These are phyloP conservation scores for Myripristis murdjan DNA, from an alignment of 2,797 vertebrate genomes.

Conservation along the genomic window DNA sequence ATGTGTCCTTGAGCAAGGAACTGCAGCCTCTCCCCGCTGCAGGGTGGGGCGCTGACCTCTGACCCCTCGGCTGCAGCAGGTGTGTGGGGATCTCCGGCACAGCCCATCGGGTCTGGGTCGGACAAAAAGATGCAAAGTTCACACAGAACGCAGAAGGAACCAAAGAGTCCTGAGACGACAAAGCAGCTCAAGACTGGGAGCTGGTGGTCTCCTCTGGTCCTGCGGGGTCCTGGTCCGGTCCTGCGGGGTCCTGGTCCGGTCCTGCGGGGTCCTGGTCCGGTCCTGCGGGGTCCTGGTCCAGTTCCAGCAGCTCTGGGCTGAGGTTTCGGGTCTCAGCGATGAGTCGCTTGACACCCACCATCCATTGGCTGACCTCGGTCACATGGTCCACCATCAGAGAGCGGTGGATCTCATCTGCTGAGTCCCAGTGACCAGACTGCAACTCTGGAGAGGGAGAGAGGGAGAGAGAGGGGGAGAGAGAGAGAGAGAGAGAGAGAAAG, in stretches of 20 bases:
- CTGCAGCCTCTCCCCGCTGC: not conserved
- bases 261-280: not conserved
- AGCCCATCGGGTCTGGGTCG: not conserved
- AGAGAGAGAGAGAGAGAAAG: not conserved
- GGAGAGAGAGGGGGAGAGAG: conserved; percentile 18
- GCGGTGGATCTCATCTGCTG: conserved; percentile 92
- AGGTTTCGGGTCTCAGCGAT: conserved; percentile 91
- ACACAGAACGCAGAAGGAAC: not conserved
- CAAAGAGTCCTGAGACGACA: not conserved
- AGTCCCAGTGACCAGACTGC: conserved; percentile 85
- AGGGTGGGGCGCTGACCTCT: too few species aligned
- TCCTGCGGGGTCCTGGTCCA: not conserved
- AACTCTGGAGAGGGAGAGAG: conserved; percentile 84
- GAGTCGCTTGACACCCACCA: conserved; percentile 95
- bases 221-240: not conserved
- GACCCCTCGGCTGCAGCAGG: too few species aligned
- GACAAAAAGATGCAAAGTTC: conserved; percentile 7
- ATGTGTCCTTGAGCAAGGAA: too few species aligned
- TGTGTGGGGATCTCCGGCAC: too few species aligned
- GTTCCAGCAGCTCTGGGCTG: conserved; percentile 59
- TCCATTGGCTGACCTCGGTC: conserved; percentile 96
- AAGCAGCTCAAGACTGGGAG: conserved; percentile 32
- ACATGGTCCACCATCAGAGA: conserved; percentile 96
- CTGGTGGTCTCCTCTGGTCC: not conserved
- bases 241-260: not conserved